These are phyloP conservation scores for Aphelocoma californica DNA, from an alignment of 2,797 vertebrate species.

Conservation along the genomic window DNA sequence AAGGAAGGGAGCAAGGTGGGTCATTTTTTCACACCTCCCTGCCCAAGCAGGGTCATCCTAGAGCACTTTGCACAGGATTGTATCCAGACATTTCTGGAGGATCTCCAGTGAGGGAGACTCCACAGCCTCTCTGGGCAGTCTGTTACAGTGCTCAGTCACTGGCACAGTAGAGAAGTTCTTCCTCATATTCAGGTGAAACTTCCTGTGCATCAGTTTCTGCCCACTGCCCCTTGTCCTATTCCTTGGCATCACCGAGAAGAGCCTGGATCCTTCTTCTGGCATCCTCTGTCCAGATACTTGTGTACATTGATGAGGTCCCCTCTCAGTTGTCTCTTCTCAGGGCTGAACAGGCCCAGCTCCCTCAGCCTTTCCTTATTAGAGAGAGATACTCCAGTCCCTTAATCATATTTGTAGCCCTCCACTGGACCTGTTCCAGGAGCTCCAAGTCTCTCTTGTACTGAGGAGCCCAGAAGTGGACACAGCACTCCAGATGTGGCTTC, in stretches of 20 bases:
- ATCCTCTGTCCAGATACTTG: background rate
- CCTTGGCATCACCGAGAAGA: background rate
- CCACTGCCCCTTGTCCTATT: background rate
- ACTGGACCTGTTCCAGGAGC: background rate
- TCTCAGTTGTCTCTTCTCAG: background rate
- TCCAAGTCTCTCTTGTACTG: background rate
- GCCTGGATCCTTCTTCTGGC: background rate
- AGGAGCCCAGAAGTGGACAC: background rate
- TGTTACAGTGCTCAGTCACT: background rate
- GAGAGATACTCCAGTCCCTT: background rate
- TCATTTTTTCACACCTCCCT: background rate
- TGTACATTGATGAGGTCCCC: too few species aligned
- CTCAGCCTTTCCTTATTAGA: background rate
- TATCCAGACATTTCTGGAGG: background rate
- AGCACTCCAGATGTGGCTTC: background rate
- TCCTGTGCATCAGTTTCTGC: background rate
- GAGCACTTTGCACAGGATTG: background rate
- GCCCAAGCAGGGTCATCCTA: background rate
- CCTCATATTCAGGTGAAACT: background rate
- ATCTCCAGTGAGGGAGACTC: background rate
- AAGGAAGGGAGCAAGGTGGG: background rate
- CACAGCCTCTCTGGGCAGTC: background rate
- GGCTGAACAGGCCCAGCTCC: background rate
- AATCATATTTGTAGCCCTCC: background rate
- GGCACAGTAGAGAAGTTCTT: background rate